Evolutionary conservation across 2,797 vertebrate species (phyloP).

Genomic region (Crenichthys baileyi): DNA sequence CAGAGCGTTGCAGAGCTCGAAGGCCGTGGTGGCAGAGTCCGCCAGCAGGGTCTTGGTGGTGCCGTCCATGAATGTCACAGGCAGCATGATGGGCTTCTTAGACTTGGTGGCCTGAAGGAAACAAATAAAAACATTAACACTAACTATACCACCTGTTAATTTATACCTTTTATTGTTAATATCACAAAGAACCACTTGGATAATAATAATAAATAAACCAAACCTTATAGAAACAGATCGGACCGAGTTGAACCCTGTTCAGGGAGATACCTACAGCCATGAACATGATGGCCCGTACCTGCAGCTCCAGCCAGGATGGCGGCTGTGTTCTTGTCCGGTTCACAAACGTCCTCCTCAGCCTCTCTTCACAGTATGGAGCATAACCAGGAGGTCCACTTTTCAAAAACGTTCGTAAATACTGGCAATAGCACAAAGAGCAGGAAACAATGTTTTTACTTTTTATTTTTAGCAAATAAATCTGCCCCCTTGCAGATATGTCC

Average conservation of each 20-base stretch:
- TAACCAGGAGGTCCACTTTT: constrained; percentile 91
- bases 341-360: constrained; percentile 90
- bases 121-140: not conserved
- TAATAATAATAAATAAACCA: no score
- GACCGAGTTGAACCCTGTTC: not conserved
- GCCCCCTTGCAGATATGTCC: no score
- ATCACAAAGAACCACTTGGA: no score
- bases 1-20: constrained; percentile 91
- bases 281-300: constrained; percentile 77
- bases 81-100: constrained; percentile 97
- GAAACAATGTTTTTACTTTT: not conserved
- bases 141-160: not conserved
- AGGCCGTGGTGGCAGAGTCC: constrained; percentile 94
- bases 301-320: constrained; percentile 95
- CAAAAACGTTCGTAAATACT: constrained; percentile 95
- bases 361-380: constrained; percentile 95
- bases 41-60: constrained; percentile 95
- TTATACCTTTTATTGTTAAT: not conserved
- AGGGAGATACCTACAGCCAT: not conserved
- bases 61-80: constrained; percentile 97
- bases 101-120: constrained; percentile 92
- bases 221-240: not conserved
- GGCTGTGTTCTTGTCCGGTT: constrained; percentile 94
- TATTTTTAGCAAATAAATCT: not conserved
- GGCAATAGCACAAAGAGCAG: not conserved